Conservation (phyloP, 2,888 invertebrate species). For the Chromoteleia sp. region DNA sequence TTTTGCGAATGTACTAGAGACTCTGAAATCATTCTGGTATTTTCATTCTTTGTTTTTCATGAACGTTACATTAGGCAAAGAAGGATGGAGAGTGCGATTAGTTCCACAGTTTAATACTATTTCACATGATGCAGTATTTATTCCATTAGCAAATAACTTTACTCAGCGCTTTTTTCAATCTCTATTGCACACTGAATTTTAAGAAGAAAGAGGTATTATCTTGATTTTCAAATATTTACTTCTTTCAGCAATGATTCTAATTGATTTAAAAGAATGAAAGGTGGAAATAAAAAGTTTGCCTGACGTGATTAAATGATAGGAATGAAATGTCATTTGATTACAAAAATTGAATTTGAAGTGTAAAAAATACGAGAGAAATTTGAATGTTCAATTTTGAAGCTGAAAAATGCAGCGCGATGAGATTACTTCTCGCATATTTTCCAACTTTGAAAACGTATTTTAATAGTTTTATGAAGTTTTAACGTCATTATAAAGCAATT, state of each 20-base stretch:
- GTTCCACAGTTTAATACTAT: slow-evolving; percentile 2
- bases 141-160: not conserved
- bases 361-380: slow-evolving; percentile 17
- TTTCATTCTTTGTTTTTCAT: not conserved
- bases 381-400: slow-evolving; percentile 29
- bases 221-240: not conserved
- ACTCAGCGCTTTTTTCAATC: not conserved
- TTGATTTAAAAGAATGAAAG: slow-evolving; percentile 7
- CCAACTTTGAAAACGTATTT: slow-evolving; percentile 42
- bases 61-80: not conserved
- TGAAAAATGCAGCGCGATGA: slow-evolving; percentile 26
- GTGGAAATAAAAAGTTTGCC: slow-evolving; percentile 11
- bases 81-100: slow-evolving; percentile 1
- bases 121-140: not conserved
- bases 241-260: slow-evolving; percentile 1
- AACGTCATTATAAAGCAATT: slow-evolving; percentile 29
- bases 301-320: not conserved
- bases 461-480: slow-evolving; percentile 45
- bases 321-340: slow-evolving; percentile 26
- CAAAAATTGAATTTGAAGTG: slow-evolving; percentile 39
- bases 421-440: slow-evolving; percentile 27
- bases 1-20: slow-evolving; percentile 12
- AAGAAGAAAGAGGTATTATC: not conserved
- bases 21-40: not conserved
- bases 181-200: slow-evolving; percentile 7